phyloP scores from a whole-genome alignment of 2,888 invertebrate species.

The Bugulina stolonifera region DNA sequence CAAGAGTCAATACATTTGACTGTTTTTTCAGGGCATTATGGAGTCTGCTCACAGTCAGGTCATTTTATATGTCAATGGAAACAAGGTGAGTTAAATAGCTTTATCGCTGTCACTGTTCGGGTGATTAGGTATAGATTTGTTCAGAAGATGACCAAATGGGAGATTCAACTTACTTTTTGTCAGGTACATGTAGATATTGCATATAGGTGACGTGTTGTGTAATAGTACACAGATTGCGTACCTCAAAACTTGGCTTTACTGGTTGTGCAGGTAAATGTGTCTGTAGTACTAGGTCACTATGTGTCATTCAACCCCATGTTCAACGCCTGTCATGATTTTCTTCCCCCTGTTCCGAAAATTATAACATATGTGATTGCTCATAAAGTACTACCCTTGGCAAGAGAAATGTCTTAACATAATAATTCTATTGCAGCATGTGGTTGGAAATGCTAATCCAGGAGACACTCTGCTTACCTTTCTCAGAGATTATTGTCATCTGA shows the following conservation, averaged over 20 bases:
- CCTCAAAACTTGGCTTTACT: not conserved
- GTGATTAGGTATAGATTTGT: no score
- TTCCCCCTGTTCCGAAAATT: no score
- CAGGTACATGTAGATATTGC: not conserved
- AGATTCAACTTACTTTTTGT: not conserved
- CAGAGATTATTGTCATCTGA: conserved; percentile 60
- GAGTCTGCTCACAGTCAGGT: no score
- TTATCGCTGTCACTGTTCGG: no score
- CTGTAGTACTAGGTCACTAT: no score
- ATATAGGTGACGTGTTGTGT: not conserved
- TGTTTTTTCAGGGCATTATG: no score
- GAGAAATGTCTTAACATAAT: no score
- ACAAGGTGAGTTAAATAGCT: not conserved
- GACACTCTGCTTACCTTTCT: conserved; percentile 77
- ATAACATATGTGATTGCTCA: no score
- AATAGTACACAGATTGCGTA: not conserved
- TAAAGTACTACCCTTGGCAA: no score
- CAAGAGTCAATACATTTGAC: no score
- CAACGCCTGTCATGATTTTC: not conserved
- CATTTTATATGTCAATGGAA: not conserved
- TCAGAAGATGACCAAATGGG: no score
- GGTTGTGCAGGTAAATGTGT: no score
- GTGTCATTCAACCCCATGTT: not conserved
- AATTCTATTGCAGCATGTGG: conserved; percentile 69
- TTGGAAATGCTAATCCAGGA: conserved; percentile 71